Evolutionary conservation across 2,797 vertebrate genomes (phyloP), one percentile per base, ranked within the genome.

Genomic region (Sphenopsis melanotis): DNA sequence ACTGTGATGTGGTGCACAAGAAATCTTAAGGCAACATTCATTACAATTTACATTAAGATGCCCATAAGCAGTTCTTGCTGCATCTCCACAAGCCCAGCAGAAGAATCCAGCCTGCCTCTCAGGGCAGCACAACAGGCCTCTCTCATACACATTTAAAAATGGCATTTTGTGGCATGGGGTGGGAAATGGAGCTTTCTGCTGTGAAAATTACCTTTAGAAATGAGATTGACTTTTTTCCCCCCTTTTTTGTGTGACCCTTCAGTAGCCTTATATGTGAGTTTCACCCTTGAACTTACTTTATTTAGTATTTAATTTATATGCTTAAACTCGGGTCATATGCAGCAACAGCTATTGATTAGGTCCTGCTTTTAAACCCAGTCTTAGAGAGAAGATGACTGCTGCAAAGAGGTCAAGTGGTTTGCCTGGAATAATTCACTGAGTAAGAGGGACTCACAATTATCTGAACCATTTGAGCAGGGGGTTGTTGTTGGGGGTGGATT

Each of bases 241-340:
- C 2, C 5, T 4, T 26, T 53, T 30, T 44, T 12, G 21, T 2
- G 20, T 89, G 74, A 76, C 72, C 63, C 6, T 27, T 86, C 24
- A 13, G 56, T 82, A 90, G 80, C 63, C 61, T 16, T 42, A 12
- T 46, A 10, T 1, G 2, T 0, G 10, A 64, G 50, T 60, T 79
- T 79, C 83, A 90, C 90, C 91, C 71, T 69, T 93, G 88, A 63
- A 81, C 79, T 74, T 53, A 26, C 68, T 88, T 87, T 87, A 84
- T 88, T 89, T 85, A 75, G 37, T 57, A 61, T 87, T 83, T 68
- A 44, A 93, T 95, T 95, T 76, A 69, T 84, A 76, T 60, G 70
- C 81, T 80, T 84, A 80, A 89, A 57, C 60, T 69, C 41, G 4
- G 87, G 74, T 96, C 61, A 42, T 65, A 36, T 8, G 26, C 79